Base-by-base conservation (phyloP, 2,888 invertebrate genomes). In the Scelioninae gen. 2 region DNA sequence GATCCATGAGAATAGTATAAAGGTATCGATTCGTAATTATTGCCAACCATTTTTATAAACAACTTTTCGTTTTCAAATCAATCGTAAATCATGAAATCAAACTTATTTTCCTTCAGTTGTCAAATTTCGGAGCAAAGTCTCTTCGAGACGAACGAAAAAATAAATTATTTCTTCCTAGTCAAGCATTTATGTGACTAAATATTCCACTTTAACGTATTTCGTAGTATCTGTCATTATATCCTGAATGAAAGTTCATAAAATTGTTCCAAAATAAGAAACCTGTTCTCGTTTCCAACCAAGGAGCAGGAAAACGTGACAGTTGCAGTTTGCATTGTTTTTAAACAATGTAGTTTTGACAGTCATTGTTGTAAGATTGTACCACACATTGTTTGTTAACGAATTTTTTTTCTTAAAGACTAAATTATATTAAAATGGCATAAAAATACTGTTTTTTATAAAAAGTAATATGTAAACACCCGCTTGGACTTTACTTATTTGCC, bases 11-110 rank as follows among this genome's bases (percentile, higher is more conserved):
- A n/a, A n/a, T 83, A 74, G 41, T 77, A 76, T 3, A 43, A 43
- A 11, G 81, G 81, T 16, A 81, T 46, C 15, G 22, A 3, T 16
- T 81, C 78, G 10, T 76, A 81, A 68, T 55, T 71, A 61, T 57
- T 79, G 45, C 75, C 78, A 15, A 73, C 63, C 80, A 81, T 81
- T 60, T 37, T 73, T 57, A 3, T 9, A 10, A 11, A 35, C 11
- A 0, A 19, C 37, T 43, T 43, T 60, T 55, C 6, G 3, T 43
- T 43, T 60, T 55, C 6, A 7, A 43, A 31, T 18, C 18, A 55
- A 16, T 35, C 7, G 5, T 2, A 22, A 13, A 41, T 13, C 7
- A 15, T 48, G 18, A 31, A 18, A 46, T 22, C 11, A 35, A 39
- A 25, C n/a, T 0, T 15, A 19, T 22, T n/a, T n/a, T n/a, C n/a